Percentiles rank a stretch among this genome's conserved stretches.
These are phyloP conservation scores for Halichondria panicea DNA, from an alignment of 37 sponge, comb jelly and placozoan species.

Conservation along the genomic window DNA sequence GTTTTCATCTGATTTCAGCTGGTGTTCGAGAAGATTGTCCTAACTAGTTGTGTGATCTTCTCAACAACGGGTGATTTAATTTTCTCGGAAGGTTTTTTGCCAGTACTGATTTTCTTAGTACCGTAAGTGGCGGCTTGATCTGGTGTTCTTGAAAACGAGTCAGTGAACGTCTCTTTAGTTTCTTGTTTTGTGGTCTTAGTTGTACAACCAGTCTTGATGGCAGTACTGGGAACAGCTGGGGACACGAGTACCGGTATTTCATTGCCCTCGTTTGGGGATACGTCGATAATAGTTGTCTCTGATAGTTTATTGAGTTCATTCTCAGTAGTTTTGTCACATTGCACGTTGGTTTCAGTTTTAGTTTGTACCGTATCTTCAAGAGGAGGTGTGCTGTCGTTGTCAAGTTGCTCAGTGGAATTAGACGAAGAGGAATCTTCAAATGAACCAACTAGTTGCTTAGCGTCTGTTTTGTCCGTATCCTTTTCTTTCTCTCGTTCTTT, in stretches of 20 bases:
- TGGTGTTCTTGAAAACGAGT: slow-evolving; percentile 27
- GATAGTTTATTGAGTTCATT: no score
- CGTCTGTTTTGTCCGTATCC: no score
- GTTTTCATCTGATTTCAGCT: no score
- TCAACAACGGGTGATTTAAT: neutral
- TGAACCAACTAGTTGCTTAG: neutral
- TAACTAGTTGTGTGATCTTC: no score
- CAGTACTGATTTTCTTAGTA: slow-evolving; percentile 25
- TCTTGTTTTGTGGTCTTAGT: neutral
- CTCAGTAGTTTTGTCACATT: no score
- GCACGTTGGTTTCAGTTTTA: no score
- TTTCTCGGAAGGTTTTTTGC: neutral
- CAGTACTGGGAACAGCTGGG: slow-evolving; percentile 15
- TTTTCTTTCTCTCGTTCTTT: slow-evolving; percentile 12
- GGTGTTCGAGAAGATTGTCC: no score
- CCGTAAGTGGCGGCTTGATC: slow-evolving; percentile 34
- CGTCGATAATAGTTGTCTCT: no score
- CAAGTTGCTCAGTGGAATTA: slow-evolving; percentile 26
- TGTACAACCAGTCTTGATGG: slow-evolving; percentile 5
- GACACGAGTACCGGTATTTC: no score
- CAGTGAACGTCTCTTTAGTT: slow-evolving; percentile 1
- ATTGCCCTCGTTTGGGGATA: no score
- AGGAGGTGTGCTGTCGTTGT: no score
- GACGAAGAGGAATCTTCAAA: slow-evolving; percentile 18
- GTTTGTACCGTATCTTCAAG: no score